Conservation (phyloP, 2,888 invertebrate genomes). For the Pyrocoelia pectoralis region DNA sequence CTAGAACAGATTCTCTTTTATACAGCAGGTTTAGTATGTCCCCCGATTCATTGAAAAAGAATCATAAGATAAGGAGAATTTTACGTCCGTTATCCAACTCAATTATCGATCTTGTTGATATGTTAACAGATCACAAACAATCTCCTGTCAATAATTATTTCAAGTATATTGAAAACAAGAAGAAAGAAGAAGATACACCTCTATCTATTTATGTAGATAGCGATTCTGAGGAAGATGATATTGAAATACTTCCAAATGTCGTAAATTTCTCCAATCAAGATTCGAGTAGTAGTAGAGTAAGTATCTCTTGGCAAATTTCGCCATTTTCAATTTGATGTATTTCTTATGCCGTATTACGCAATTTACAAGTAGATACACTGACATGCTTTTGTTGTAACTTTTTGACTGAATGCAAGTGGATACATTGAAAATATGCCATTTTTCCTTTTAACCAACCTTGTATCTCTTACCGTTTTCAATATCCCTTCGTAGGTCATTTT, state of each 20-base stretch:
- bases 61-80: slow-evolving; percentile 41
- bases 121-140: slow-evolving; percentile 31
- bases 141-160: slow-evolving; percentile 40
- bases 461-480: no score
- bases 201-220: slow-evolving; percentile 26
- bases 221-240: slow-evolving; percentile 32
- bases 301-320: no score
- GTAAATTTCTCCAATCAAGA: neutral
- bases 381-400: no score
- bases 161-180: slow-evolving; percentile 40
- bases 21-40: slow-evolving; percentile 42
- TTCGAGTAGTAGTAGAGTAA: no score
- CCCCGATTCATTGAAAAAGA: slow-evolving; percentile 41
- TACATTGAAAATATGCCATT: no score
- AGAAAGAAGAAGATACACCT: slow-evolving; percentile 16
- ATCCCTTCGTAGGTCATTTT: no score
- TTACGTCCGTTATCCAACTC: slow-evolving; percentile 37
- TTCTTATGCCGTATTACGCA: no score
- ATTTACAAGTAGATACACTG: no score
- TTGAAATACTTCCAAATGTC: neutral
- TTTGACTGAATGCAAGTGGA: no score
- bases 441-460: no score
- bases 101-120: slow-evolving; percentile 37
- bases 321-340: no score
- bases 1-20: slow-evolving; percentile 43